phyloP scores from a whole-genome alignment of 2,797 vertebrate genomes.

The Falco naumanni region DNA sequence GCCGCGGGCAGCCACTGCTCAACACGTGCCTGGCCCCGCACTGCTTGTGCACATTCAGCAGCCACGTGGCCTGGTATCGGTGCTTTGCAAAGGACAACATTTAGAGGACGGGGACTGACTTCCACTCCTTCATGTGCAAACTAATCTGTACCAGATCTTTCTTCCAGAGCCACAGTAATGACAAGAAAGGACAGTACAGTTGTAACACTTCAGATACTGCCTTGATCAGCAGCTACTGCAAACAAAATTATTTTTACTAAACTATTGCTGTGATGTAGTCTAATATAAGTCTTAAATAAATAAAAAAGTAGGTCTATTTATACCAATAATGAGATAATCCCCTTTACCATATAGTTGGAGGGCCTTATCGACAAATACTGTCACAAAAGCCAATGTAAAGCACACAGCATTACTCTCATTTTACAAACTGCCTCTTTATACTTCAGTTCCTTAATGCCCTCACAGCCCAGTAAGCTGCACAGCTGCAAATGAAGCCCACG shows the following conservation, averaged over 20 bases:
- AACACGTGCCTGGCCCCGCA: accelerated
- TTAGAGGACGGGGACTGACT: background rate
- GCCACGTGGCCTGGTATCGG: background rate
- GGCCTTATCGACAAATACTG: background rate
- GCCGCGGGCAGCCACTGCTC: background rate
- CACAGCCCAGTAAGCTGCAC: background rate
- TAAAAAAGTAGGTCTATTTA: background rate
- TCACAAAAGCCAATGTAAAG: background rate
- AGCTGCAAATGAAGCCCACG: background rate
- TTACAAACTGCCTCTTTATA: background rate
- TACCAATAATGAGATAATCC: background rate
- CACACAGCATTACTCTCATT: no score
- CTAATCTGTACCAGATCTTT: background rate
- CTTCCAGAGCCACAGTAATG: background rate
- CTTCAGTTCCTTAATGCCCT: background rate
- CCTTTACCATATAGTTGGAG: background rate
- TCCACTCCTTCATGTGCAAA: background rate
- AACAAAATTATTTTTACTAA: background rate
- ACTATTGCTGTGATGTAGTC: background rate
- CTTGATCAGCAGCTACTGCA: background rate
- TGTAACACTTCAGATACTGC: background rate
- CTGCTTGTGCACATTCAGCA: background rate
- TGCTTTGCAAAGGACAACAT: background rate
- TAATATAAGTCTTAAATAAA: background rate
- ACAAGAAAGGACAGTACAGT: background rate